Percentiles rank a stretch among this genome's conserved stretches.
Evolutionary conservation across 2,797 vertebrate species (phyloP).

Genomic region (Hirundo rustica): DNA sequence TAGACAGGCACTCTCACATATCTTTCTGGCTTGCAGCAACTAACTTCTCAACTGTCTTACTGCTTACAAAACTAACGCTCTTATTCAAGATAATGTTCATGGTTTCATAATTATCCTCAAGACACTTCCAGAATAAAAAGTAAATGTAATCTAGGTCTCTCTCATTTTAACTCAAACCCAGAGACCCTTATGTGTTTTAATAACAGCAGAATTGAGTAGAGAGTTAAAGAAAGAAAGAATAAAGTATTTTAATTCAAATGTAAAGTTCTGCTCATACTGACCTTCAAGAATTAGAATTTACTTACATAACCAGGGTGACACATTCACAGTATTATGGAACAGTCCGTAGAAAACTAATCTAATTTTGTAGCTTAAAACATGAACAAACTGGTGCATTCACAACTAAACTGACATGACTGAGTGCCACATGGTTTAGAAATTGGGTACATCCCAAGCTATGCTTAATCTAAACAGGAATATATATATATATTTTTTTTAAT

Average conservation of each 20-base stretch:
- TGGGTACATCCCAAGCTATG: not conserved
- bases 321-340: not conserved
- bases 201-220: not conserved
- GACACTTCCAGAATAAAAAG: not conserved
- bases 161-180: not conserved
- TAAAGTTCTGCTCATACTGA: not conserved
- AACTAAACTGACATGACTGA: conserved; percentile 20
- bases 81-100: not conserved
- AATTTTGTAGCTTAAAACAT: conserved; percentile 6
- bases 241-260: not conserved
- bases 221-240: not conserved
- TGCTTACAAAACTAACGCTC: not conserved
- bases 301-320: not conserved
- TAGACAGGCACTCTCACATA: not conserved
- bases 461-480: not conserved
- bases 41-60: not conserved
- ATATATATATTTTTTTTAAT: not conserved
- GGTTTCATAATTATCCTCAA: not conserved
- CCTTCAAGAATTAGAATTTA: not conserved
- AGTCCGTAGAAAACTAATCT: not conserved
- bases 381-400: not conserved
- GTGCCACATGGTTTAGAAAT: not conserved
- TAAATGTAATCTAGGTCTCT: not conserved
- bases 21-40: not conserved
- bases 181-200: not conserved